Evolutionary conservation across 2,113 vertebrate species (phyloP).

Genomic region (Psilopsiagon aurifrons): DNA sequence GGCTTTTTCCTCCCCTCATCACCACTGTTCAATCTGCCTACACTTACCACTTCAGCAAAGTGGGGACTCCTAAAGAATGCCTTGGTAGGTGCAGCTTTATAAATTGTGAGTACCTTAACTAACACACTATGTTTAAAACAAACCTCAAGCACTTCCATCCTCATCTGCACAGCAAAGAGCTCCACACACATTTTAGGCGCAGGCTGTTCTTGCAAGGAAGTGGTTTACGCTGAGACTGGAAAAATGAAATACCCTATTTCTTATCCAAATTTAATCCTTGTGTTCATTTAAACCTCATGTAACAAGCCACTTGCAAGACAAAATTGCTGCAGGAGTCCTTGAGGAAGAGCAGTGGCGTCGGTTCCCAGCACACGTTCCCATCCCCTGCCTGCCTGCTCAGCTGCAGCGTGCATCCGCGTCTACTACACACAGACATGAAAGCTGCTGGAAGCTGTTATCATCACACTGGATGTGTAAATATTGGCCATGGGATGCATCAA

Average conservation of each 20-base stretch:
- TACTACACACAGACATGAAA: background rate
- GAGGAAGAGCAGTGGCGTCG: background rate
- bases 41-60: background rate
- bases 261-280: background rate
- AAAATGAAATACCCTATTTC: background rate
- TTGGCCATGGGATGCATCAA: background rate
- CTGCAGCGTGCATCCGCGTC: background rate
- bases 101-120: background rate
- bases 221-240: background rate
- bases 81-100: background rate
- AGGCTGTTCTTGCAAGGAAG: background rate
- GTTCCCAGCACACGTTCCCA: background rate
- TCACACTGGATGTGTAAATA: background rate
- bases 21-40: background rate
- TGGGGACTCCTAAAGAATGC: background rate
- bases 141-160: background rate
- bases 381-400: background rate
- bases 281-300: background rate
- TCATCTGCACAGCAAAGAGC: accelerated
- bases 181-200: accelerated
- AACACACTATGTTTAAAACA: background rate
- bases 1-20: background rate
- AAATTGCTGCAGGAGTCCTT: background rate
- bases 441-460: background rate
- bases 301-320: background rate